These are phyloP conservation scores for Amblyornis subalaris DNA, from an alignment of 2,113 vertebrate species.

Conservation along the genomic window DNA sequence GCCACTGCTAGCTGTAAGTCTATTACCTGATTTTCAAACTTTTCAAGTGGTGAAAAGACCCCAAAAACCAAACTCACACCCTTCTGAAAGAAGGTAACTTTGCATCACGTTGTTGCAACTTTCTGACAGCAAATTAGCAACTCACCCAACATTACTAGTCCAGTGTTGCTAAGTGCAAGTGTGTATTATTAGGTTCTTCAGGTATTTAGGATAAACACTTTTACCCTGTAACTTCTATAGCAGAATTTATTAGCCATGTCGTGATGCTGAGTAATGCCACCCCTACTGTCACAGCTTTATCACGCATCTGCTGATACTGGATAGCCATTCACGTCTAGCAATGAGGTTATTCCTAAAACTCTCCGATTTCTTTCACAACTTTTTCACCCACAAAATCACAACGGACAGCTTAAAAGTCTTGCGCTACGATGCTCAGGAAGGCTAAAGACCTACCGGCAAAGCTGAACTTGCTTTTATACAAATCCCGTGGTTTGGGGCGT, in stretches of 20 bases:
- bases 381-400: neutral
- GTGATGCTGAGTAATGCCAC: neutral
- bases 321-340: neutral
- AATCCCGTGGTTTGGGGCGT: neutral
- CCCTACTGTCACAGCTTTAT: neutral
- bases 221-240: neutral
- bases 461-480: neutral
- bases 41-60: neutral
- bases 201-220: neutral
- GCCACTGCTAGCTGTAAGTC: neutral
- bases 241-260: accelerated
- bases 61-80: neutral
- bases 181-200: neutral
- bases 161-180: neutral
- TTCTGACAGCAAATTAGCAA: neutral
- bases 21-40: neutral
- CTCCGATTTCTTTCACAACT: neutral
- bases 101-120: neutral
- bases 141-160: neutral
- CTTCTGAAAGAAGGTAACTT: neutral
- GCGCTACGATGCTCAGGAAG: neutral
- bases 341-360: neutral
- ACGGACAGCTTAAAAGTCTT: neutral
- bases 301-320: neutral
- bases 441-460: neutral